These are phyloP conservation scores for Triops longicaudatus DNA, from an alignment of 1,140 invertebrate genomes.

Conservation along the genomic window DNA sequence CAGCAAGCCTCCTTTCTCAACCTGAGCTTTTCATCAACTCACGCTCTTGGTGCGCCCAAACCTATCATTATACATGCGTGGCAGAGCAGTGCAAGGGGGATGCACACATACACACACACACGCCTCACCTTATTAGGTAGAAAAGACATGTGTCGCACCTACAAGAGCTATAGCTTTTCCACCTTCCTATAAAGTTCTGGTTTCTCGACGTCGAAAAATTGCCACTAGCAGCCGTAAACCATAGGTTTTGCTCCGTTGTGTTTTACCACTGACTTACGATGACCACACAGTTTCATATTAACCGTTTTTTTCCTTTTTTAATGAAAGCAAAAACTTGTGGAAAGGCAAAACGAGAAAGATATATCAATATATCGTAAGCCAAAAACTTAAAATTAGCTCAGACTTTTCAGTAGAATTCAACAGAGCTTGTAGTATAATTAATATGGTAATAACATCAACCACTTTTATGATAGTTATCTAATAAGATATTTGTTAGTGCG, in stretches of 20 bases:
- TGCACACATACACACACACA: background rate
- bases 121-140: slow-evolving; percentile 14
- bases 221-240: background rate
- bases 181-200: background rate
- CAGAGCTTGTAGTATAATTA: no score
- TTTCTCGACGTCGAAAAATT: background rate
- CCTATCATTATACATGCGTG: background rate
- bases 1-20: background rate
- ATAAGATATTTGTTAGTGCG: no score
- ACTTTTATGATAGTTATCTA: no score
- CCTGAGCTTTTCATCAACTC: background rate
- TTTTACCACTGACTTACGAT: background rate
- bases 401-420: no score
- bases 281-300: slow-evolving; percentile 6
- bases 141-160: background rate
- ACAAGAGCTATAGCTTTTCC: background rate
- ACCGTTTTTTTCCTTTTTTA: background rate
- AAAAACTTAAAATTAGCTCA: no score
- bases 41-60: background rate
- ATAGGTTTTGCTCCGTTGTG: background rate
- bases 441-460: no score
- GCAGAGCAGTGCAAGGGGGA: background rate
- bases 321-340: background rate
- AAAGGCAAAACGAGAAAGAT: no score
- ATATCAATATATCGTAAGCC: no score